phyloP scores from a whole-genome alignment of 2,888 invertebrate genomes.

The Drosophila gaucha region DNA sequence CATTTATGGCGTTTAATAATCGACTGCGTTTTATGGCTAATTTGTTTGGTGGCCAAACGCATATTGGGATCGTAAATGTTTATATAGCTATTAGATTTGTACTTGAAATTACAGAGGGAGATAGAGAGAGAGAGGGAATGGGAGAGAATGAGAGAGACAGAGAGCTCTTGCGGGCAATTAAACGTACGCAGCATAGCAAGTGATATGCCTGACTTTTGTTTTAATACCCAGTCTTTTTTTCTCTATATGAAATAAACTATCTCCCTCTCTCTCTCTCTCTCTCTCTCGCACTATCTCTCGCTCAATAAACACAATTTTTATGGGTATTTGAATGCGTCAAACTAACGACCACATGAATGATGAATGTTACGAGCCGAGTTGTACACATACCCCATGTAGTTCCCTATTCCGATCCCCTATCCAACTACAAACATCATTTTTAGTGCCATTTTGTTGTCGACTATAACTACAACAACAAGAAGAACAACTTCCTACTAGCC shows the following conservation, averaged over 20 bases:
- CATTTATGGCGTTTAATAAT: conserved; percentile 75
- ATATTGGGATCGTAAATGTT: conserved; percentile 53
- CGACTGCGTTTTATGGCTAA: conserved; percentile 70
- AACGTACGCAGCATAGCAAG: conserved; percentile 25
- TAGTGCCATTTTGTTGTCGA: conserved; percentile 58
- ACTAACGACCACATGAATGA: conserved; percentile 60
- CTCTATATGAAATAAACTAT: not conserved
- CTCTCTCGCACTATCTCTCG: conserved; percentile 14
- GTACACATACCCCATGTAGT: not conserved
- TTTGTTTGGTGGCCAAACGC: conserved; percentile 31
- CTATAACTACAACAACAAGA: conserved; percentile 22
- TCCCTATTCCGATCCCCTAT: not conserved
- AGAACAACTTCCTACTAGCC: conserved; percentile 1
- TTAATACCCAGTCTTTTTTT: conserved; percentile 9
- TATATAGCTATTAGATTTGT: conserved; percentile 12
- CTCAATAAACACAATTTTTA: conserved; percentile 73
- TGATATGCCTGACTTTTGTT: conserved; percentile 54
- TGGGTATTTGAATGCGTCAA: conserved; percentile 67
- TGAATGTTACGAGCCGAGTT: conserved; percentile 46
- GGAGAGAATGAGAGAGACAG: not conserved
- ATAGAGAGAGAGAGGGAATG: not conserved
- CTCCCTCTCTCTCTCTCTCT: not conserved
- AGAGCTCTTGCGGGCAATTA: conserved; percentile 59
- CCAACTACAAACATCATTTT: conserved; percentile 65
- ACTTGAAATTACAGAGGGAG: conserved; percentile 26